These are phyloP conservation scores for Sturnira hondurensis DNA, from an alignment of 2,113 vertebrate genomes.

Conservation along the genomic window DNA sequence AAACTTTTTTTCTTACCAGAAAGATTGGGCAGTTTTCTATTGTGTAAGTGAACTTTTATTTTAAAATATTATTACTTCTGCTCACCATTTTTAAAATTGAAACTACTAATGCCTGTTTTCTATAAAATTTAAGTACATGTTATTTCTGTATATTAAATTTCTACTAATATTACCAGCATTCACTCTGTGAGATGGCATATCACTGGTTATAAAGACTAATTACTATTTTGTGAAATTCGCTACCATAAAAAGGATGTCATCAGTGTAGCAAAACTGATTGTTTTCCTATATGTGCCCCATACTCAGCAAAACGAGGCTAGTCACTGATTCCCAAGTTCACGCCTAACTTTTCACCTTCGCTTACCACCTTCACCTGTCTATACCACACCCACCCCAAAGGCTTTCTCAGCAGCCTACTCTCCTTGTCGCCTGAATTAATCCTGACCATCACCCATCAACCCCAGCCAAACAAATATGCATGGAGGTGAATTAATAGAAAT, in stretches of 20 bases:
- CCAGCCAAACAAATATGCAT: background rate
- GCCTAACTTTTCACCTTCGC: background rate
- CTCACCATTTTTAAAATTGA: background rate
- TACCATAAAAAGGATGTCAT: background rate
- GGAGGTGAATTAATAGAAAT: background rate
- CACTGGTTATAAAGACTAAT: background rate
- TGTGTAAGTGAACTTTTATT: slow-evolving; percentile 73
- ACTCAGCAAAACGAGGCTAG: background rate
- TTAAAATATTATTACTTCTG: slow-evolving; percentile 43
- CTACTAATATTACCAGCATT: background rate
- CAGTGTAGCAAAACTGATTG: background rate
- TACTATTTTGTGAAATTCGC: background rate
- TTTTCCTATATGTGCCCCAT: background rate
- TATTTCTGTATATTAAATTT: slow-evolving; percentile 35
- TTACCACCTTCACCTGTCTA: background rate
- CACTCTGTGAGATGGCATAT: background rate
- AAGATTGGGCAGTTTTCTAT: slow-evolving; percentile 74
- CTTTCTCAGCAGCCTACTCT: background rate
- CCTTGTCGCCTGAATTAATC: background rate
- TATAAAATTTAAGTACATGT: slow-evolving; percentile 41
- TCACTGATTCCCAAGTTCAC: background rate
- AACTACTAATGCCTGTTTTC: slow-evolving; percentile 65
- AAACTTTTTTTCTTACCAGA: slow-evolving; percentile 74
- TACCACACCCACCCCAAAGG: background rate
- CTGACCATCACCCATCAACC: background rate